Conservation (phyloP, 2,797 vertebrate species). For the Hydrolagus colliei region DNA sequence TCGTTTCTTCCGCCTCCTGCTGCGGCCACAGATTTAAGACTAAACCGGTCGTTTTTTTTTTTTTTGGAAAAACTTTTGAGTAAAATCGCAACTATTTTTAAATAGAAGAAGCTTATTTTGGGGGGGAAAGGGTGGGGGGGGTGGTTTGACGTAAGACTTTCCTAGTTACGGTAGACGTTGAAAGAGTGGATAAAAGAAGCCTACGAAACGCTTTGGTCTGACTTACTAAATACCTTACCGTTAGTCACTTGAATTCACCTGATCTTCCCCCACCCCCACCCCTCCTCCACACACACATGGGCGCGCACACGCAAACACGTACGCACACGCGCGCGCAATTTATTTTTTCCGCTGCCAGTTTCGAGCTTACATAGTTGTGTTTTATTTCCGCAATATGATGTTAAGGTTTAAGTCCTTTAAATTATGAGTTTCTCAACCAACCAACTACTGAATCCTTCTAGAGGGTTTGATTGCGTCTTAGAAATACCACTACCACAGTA, state of each 20-base stretch:
- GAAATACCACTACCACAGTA: background rate
- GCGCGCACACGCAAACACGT: no score
- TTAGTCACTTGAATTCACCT: background rate
- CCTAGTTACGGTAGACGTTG: background rate
- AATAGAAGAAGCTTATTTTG: constrained; percentile 15
- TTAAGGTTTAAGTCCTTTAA: background rate
- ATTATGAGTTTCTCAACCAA: background rate
- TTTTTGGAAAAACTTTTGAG: no score
- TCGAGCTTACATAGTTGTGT: background rate
- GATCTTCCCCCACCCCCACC: no score
- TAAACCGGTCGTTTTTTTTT: no score
- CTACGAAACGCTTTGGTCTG: background rate
- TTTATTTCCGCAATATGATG: no score
- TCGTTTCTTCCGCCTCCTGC: no score
- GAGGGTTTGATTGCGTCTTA: background rate
- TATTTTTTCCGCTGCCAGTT: background rate
- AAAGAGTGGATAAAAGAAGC: constrained; percentile 20
- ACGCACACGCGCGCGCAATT: no score
- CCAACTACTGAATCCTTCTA: background rate
- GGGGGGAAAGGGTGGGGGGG: background rate
- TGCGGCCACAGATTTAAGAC: no score
- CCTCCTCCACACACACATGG: background rate
- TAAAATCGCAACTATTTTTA: constrained; percentile 5
- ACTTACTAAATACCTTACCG: background rate
- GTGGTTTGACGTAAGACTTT: background rate